Percentiles rank a stretch among this genome's conserved stretches.
These are phyloP conservation scores for Ctenoplectra terminalis DNA, from an alignment of 1,140 invertebrate genomes.

Conservation along the genomic window DNA sequence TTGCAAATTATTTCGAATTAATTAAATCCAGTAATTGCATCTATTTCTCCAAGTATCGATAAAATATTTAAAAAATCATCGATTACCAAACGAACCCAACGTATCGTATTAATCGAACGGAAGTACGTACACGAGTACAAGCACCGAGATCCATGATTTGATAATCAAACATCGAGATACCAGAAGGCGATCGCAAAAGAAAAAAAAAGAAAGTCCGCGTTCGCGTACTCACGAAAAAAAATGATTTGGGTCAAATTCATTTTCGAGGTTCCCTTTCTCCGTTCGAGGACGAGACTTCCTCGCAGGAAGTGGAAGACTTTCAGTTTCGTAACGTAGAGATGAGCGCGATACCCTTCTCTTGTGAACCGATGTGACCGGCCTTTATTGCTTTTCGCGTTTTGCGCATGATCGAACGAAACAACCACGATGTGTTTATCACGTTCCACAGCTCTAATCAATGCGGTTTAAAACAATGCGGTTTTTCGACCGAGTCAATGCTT, in stretches of 20 bases:
- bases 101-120: background rate
- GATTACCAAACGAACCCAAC: background rate
- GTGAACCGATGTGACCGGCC: background rate
- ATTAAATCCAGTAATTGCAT: too few species aligned
- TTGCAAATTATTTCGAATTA: too few species aligned
- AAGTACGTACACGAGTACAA: background rate
- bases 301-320: conserved; percentile 50
- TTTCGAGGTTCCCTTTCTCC: conserved; percentile 49
- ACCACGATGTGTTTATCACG: too few species aligned
- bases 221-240: conserved; percentile 25
- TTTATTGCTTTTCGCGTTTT: background rate
- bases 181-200: background rate
- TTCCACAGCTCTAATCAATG: too few species aligned
- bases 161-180: background rate
- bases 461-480: too few species aligned
- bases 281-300: conserved; percentile 37
- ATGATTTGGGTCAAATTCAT: conserved; percentile 47
- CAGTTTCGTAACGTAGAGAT: conserved; percentile 38
- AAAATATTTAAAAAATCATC: background rate
- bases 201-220: conserved; percentile 26
- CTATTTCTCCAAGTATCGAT: too few species aligned
- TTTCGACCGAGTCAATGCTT: background rate
- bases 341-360: background rate
- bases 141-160: background rate
- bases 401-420: background rate